phyloP scores from a whole-genome alignment of 1,140 invertebrate species.

The Magallana ariakensis region DNA sequence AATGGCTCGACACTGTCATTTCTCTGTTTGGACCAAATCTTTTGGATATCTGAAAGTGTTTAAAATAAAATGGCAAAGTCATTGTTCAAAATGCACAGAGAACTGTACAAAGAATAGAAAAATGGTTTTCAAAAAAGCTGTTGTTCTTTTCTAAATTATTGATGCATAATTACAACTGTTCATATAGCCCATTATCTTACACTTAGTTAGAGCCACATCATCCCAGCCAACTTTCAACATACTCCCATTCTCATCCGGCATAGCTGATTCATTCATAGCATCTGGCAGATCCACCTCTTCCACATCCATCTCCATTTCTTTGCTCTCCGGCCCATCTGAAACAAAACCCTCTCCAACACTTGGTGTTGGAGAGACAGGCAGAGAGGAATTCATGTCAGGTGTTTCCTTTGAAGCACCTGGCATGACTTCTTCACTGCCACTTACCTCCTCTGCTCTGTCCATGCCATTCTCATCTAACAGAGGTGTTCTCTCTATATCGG shows the following conservation, averaged over 20 bases:
- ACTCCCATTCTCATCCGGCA: background rate
- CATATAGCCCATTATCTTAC: background rate
- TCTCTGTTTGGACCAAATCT: background rate
- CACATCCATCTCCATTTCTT: background rate
- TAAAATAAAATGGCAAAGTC: background rate
- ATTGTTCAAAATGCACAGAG: slow-evolving; percentile 4
- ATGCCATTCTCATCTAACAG: background rate
- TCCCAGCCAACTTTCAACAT: slow-evolving; percentile 14
- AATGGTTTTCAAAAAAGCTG: background rate
- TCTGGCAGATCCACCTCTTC: background rate
- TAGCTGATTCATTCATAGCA: background rate
- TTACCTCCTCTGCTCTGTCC: background rate
- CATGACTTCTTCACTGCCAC: background rate
- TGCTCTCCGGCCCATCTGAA: background rate
- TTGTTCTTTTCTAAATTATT: background rate
- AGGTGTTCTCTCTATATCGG: background rate
- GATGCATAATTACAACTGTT: background rate
- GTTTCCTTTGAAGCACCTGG: background rate
- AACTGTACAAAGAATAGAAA: background rate
- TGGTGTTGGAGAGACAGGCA: background rate
- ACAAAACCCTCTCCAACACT: slow-evolving; percentile 11
- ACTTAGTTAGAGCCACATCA: background rate
- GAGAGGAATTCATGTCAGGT: background rate
- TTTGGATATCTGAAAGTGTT: slow-evolving; percentile 1
- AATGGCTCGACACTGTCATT: slow-evolving; percentile 11